These are phyloP conservation scores for Melieria crassipennis DNA, from an alignment of 2,888 invertebrate species.

Conservation along the genomic window DNA sequence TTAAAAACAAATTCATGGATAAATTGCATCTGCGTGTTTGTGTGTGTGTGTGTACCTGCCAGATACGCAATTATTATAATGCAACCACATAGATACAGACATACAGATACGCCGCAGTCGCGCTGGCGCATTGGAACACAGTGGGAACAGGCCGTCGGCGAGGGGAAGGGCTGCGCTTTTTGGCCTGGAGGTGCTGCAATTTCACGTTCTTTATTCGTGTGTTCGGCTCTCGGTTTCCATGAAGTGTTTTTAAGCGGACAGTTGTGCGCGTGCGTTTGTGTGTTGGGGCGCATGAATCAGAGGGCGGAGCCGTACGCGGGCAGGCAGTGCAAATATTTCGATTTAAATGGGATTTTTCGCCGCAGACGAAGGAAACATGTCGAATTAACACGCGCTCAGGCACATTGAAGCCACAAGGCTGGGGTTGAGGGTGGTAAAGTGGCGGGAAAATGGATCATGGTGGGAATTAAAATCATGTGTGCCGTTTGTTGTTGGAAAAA, in stretches of 20 bases:
- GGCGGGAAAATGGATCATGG: no score
- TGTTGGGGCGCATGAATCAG: slow-evolving; percentile 27
- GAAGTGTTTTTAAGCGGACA: slow-evolving; percentile 25
- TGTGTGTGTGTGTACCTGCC: slow-evolving; percentile 23
- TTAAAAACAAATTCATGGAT: slow-evolving; percentile 67
- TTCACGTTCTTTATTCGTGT: slow-evolving; percentile 62
- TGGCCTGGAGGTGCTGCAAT: slow-evolving; percentile 63
- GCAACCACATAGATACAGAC: slow-evolving; percentile 9
- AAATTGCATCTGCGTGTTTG: slow-evolving; percentile 60
- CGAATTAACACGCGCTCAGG: slow-evolving; percentile 57
- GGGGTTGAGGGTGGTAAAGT: background rate
- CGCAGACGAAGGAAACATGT: slow-evolving; percentile 51
- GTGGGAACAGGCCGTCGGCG: slow-evolving; percentile 8
- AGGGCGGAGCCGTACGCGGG: slow-evolving; percentile 41
- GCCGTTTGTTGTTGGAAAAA: no score
- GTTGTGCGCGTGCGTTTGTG: slow-evolving; percentile 21
- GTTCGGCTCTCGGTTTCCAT: slow-evolving; percentile 37
- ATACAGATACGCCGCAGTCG: background rate
- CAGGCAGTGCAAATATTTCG: slow-evolving; percentile 59
- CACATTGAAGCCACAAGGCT: background rate
- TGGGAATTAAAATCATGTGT: no score
- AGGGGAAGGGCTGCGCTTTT: slow-evolving; percentile 28
- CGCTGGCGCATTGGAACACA: background rate
- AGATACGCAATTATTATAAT: slow-evolving; percentile 32
- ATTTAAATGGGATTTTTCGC: slow-evolving; percentile 51